Conservation (phyloP, 2,888 invertebrate genomes). For the Synanthedon formicaeformis region DNA sequence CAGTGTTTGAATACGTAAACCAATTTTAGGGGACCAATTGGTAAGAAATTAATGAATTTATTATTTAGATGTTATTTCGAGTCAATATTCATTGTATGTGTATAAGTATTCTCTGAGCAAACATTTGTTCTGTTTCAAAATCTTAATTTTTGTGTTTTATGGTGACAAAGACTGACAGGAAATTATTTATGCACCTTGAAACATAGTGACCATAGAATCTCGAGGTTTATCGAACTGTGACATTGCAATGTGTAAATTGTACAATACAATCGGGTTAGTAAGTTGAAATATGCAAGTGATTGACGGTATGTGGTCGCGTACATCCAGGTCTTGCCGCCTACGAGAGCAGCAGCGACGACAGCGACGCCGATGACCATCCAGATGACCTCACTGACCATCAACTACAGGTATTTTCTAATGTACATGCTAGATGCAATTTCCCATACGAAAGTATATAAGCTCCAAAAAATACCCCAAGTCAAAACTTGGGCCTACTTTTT, state of each 20-base stretch:
- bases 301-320: not conserved
- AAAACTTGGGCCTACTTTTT: not conserved
- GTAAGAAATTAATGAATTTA: constrained; percentile 46
- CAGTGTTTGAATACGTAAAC: constrained; percentile 27
- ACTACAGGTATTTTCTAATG: constrained; percentile 70
- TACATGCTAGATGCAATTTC: not conserved
- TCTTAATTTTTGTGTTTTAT: no score
- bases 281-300: not conserved
- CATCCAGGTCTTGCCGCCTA: constrained; percentile 85
- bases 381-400: constrained; percentile 77
- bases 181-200: no score
- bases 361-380: constrained; percentile 51
- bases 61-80: constrained; percentile 14
- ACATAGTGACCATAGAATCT: no score
- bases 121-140: no score
- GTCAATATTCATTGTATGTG: no score
- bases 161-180: no score
- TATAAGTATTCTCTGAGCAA: no score
- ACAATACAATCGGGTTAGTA: no score
- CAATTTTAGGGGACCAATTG: constrained; percentile 39
- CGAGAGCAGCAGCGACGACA: constrained; percentile 79
- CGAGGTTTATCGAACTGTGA: no score
- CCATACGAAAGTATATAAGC: no score
- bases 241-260: no score
- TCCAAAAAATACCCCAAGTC: no score